Percentiles rank a stretch among this genome's conserved stretches.
Conservation (phyloP, 2,888 invertebrate genomes). For the Pyralis farinalis region DNA sequence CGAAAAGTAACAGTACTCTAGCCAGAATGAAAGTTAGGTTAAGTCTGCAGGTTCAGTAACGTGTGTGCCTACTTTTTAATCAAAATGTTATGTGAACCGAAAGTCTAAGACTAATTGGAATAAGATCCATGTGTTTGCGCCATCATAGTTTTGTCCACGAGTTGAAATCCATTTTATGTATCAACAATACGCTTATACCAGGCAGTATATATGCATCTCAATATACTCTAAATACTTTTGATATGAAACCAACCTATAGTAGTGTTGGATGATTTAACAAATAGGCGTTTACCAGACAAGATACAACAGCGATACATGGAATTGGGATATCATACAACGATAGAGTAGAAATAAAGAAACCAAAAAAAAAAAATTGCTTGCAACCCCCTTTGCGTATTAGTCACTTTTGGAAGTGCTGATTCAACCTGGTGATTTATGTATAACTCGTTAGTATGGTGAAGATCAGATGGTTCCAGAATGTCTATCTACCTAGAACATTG, state of each 20-base stretch:
- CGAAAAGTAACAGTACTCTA: too few species aligned
- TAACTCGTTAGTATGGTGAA: constrained; percentile 17
- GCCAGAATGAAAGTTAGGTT: too few species aligned
- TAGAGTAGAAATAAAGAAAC: constrained; percentile 12
- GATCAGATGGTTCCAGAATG: constrained; percentile 20
- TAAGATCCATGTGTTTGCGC: too few species aligned
- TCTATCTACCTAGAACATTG: constrained; percentile 30
- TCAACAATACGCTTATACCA: constrained; percentile 15
- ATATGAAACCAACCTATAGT: constrained; percentile 21
- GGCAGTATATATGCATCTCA: constrained; percentile 33
- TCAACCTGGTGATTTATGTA: constrained; percentile 21
- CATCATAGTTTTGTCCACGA: too few species aligned
- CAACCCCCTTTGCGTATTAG: constrained; percentile 24
- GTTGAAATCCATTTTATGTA: constrained; percentile 15
- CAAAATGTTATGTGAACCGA: too few species aligned
- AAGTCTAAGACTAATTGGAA: too few species aligned
- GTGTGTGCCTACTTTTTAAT: too few species aligned
- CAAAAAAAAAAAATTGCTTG: constrained; percentile 15
- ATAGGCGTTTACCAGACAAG: constrained; percentile 17
- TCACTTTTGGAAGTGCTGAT: constrained; percentile 36
- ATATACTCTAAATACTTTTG: constrained; percentile 35
- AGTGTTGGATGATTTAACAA: constrained; percentile 14
- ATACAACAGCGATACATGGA: constrained; percentile 29
- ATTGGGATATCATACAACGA: constrained; percentile 21
- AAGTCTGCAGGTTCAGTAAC: too few species aligned